phyloP scores from a whole-genome alignment of 2,113 vertebrate genomes.

The Charadrius vociferus region DNA sequence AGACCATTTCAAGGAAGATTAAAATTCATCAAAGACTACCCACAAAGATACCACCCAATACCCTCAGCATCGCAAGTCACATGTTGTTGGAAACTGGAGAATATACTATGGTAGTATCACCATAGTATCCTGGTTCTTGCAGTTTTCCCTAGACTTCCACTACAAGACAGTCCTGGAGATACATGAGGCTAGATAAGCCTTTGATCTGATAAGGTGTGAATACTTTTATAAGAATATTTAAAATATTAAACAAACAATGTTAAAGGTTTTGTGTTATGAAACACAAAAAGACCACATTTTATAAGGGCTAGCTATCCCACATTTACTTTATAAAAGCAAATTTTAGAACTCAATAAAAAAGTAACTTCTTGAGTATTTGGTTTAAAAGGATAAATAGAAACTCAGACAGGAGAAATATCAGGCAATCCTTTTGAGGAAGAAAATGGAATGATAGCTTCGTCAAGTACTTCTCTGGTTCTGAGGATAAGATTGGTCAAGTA shows the following conservation, averaged over 20 bases:
- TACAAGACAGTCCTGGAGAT: not conserved
- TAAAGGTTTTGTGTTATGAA: not conserved
- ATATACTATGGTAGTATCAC: not conserved
- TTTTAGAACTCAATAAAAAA: not conserved
- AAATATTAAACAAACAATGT: not conserved
- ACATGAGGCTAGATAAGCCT: not conserved
- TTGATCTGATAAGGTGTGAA: not conserved
- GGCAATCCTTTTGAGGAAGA: not conserved
- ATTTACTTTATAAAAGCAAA: not conserved
- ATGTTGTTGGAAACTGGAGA: not conserved
- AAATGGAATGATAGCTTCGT: not conserved
- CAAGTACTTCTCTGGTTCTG: not conserved
- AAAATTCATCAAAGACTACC: not conserved
- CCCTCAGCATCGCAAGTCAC: not conserved
- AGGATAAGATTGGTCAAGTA: not conserved
- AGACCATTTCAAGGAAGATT: not conserved
- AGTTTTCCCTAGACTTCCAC: not conserved
- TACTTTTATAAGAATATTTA: not conserved
- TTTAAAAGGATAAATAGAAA: not conserved
- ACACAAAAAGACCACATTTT: not conserved
- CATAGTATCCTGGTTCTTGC: not conserved
- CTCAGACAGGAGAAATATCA: not conserved
- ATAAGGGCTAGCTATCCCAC: not conserved
- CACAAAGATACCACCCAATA: not conserved
- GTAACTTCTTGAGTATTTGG: not conserved